These are phyloP conservation scores for Spicauda simplicius DNA, from an alignment of 2,888 invertebrate species.

Conservation along the genomic window DNA sequence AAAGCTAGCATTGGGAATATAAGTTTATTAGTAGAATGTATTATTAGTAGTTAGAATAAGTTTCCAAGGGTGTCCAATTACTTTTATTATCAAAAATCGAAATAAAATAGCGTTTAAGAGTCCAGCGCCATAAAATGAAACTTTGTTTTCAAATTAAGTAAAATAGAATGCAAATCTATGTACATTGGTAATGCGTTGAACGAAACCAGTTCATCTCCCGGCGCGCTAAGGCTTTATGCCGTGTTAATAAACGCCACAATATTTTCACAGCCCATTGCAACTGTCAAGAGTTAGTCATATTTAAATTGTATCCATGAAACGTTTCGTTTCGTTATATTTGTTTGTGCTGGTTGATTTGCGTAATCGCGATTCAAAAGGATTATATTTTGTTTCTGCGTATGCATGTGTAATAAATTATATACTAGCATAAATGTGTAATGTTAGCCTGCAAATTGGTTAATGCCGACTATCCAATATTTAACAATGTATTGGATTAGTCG, in stretches of 20 bases:
- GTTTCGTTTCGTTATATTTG: conserved; percentile 12
- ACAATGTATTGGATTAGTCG: too few relatives aligned
- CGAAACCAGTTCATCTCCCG: conserved; percentile 3
- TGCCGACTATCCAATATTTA: too few relatives aligned
- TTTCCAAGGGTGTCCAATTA: too few relatives aligned
- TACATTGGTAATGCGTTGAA: neutral
- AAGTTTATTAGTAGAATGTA: too few relatives aligned
- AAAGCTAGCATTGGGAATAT: too few relatives aligned
- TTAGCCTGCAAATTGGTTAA: too few relatives aligned
- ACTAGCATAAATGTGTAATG: too few relatives aligned
- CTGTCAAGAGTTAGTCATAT: conserved; percentile 18
- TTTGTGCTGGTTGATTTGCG: conserved; percentile 2
- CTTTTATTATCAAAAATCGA: too few relatives aligned
- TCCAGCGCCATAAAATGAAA: too few relatives aligned
- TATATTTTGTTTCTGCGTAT: neutral
- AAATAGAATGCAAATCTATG: conserved; percentile 1
- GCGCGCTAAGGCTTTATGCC: conserved; percentile 1
- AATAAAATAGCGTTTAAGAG: too few relatives aligned
- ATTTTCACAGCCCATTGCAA: conserved; percentile 56
- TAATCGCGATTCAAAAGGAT: conserved; percentile 2
- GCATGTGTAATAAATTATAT: too few relatives aligned
- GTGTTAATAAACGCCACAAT: conserved; percentile 60
- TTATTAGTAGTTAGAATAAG: too few relatives aligned
- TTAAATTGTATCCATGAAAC: conserved; percentile 23
- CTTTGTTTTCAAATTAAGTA: neutral